Base-by-base conservation (phyloP, 2,113 vertebrate species). In the Notothenia rossii region DNA sequence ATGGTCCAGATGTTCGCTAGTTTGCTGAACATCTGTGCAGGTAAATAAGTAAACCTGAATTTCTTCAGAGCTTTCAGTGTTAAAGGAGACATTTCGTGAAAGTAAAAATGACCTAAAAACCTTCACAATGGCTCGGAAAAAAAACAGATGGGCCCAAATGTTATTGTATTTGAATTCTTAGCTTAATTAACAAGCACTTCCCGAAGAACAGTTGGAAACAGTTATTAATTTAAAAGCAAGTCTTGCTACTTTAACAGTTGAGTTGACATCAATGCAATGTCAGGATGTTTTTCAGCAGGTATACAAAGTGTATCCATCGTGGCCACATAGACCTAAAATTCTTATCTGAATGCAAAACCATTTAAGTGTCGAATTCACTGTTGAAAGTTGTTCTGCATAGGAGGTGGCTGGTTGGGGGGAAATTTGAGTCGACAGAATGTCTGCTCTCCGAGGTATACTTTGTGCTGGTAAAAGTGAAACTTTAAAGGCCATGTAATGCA, bases 31-130 rank as follows among this genome's bases (percentile, higher is more conserved):
- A 40, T 53, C 17, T 50, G 63, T 49, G 20, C 20, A 25, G 18
- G 4, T 43, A 14, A 36, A 25, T 61, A 29, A 20, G 22, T 7
- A 18, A 67, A 62, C 10, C 20, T 14, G 40, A 2, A 8, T 48
- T 58, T 29, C 17, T 2, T 20, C 0, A 0, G 0, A 40, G 1
- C 36, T 40, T 40, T 40, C 5, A 40, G 36, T 40, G 36, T 62
- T 51, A 29, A 50, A 22, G 0, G 4, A 50, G 17, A 11, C 3
- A 15, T 50, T 54, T 17, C 29, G 0, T 15, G 71, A 43, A 43
- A 61, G 6, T 54, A 18, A 61, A 11, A 59, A 36, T 33, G 1
- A 61, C 15, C 33, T 10, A 10, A 18, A 29, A 25, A 6, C 12
- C 6, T 29, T 29, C 22, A 49, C 3, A 54, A 11, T 40, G 36